A percentile compares a stretch with the other conserved stretches of the same genome.
Conservation (phyloP, 2,797 vertebrate genomes). For the Melopsittacus undulatus region DNA sequence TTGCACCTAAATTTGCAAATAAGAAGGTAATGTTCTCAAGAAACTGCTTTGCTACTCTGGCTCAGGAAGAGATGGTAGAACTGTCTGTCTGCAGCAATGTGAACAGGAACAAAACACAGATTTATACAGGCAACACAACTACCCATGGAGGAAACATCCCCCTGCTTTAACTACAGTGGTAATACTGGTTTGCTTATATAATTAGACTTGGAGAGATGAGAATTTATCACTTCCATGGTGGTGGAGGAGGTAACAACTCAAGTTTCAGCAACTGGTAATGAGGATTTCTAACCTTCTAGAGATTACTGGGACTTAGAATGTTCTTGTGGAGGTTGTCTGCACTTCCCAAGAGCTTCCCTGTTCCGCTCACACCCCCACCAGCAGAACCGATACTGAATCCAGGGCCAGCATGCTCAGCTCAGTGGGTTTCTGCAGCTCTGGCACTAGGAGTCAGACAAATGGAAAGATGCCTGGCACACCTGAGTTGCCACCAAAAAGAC, state of each 20-base stretch:
- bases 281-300: neutral
- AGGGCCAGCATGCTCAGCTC: neutral
- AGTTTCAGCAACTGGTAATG: neutral
- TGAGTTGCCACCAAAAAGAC: neutral
- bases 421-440: neutral
- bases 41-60: neutral
- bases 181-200: neutral
- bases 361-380: neutral
- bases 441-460: neutral
- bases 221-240: neutral
- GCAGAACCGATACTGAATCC: neutral
- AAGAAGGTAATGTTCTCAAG: neutral
- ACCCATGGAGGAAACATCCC: neutral
- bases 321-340: neutral
- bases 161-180: neutral
- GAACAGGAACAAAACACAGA: neutral
- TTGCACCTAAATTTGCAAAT: neutral
- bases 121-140: neutral
- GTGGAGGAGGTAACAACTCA: neutral
- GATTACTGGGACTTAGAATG: neutral
- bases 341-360: neutral
- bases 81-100: neutral
- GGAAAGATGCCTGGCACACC: neutral
- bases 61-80: neutral
- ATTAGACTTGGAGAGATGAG: rapidly evolving